Percentiles rank a stretch among this genome's conserved stretches.
Evolutionary conservation across 1,140 invertebrate species (phyloP).

Genomic region (Sycobia sp.): DNA sequence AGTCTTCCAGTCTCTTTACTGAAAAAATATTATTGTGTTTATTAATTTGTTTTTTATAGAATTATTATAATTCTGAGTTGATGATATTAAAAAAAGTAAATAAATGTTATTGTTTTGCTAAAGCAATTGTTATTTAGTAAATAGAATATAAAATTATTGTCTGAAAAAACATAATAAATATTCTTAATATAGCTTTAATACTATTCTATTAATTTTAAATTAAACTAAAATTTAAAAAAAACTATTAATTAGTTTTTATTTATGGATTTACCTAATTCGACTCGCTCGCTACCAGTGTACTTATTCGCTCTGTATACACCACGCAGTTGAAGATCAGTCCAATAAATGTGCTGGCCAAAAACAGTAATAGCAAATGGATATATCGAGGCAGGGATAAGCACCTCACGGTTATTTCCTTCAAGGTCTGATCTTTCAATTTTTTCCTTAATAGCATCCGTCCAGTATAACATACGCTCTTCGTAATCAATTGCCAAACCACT

Average conservation of each 20-base stretch:
- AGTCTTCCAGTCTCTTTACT: constrained; percentile 88
- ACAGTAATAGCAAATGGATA: constrained; percentile 97
- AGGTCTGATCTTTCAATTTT: constrained; percentile 94
- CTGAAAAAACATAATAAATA: too few relatives aligned
- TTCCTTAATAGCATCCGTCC: constrained; percentile 96
- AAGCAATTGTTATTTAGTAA: background rate
- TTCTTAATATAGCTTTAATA: too few relatives aligned
- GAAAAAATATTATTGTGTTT: background rate
- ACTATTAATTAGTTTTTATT: too few relatives aligned
- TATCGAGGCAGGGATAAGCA: constrained; percentile 86
- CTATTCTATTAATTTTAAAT: too few relatives aligned
- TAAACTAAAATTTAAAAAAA: too few relatives aligned
- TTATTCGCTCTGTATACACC: constrained; percentile 97
- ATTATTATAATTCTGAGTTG: too few relatives aligned
- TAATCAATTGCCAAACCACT: constrained; percentile 96
- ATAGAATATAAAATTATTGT: background rate
- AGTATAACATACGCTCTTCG: constrained; percentile 93
- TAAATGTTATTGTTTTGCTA: too few relatives aligned
- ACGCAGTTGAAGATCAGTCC: constrained; percentile 93
- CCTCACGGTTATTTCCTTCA: constrained; percentile 79
- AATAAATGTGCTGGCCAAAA: constrained; percentile 91
- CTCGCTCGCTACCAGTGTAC: constrained; percentile 92
- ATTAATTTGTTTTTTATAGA: too few relatives aligned
- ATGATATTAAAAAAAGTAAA: too few relatives aligned
- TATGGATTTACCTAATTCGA: constrained; percentile 77